These are phyloP conservation scores for Glyptemys insculpta DNA, from an alignment of 2,797 vertebrate genomes.

Conservation along the genomic window DNA sequence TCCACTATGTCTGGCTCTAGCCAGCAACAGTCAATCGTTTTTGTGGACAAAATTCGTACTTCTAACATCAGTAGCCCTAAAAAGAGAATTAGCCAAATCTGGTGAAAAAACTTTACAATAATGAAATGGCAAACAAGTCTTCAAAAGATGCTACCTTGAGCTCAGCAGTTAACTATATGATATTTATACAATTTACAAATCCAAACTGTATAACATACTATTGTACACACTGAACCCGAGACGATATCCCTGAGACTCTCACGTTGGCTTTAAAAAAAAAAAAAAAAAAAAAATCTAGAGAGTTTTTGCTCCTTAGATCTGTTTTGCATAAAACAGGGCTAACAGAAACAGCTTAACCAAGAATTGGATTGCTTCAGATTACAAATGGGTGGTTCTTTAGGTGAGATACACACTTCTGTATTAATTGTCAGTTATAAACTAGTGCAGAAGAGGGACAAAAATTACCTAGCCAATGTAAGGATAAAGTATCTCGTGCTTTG, in stretches of 20 bases:
- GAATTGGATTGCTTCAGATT: neutral
- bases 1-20: neutral
- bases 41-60: neutral
- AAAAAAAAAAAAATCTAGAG: neutral
- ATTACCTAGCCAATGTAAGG: no score
- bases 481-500: neutral
- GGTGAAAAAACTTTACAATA: rapidly evolving
- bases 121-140: neutral
- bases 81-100: neutral
- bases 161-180: rapidly evolving
- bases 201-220: no score
- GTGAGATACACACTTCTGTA: neutral
- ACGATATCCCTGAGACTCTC: neutral
- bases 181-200: neutral
- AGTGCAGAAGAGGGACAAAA: neutral
- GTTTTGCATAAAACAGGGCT: neutral
- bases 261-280: neutral
- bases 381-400: neutral
- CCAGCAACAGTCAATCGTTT: neutral
- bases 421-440: neutral
- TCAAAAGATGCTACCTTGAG: neutral
- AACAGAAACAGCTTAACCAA: neutral
- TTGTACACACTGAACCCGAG: neutral
- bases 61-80: neutral
- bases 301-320: neutral